phyloP scores from a whole-genome alignment of 2,888 invertebrate genomes.

The Galeopsomyia nigrocyanea region DNA sequence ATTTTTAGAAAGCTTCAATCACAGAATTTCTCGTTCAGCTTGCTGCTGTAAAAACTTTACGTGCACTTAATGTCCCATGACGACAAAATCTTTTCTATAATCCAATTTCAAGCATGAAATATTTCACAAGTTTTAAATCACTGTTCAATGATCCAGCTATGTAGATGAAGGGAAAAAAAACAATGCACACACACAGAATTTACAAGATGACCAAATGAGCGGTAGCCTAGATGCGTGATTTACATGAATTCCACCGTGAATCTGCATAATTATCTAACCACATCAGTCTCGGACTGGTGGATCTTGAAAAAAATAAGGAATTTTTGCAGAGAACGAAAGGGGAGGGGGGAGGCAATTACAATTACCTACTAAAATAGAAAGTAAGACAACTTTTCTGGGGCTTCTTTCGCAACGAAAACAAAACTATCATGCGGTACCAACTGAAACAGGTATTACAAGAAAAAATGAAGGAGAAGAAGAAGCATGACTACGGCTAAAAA shows the following conservation, averaged over 20 bases:
- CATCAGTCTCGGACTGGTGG: slow-evolving; percentile 25
- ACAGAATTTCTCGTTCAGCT: slow-evolving; percentile 6
- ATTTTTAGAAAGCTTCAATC: slow-evolving; percentile 25
- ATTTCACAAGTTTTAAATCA: too few relatives aligned
- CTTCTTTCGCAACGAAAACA: slow-evolving; percentile 34
- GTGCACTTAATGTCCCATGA: slow-evolving; percentile 1
- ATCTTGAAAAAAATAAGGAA: slow-evolving; percentile 20
- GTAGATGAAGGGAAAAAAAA: too few relatives aligned
- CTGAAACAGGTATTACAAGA: slow-evolving; percentile 13
- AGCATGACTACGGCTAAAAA: slow-evolving; percentile 31
- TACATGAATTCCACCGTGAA: slow-evolving; percentile 28
- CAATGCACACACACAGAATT: too few relatives aligned
- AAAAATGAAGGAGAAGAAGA: slow-evolving; percentile 1
- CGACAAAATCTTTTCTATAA: too few relatives aligned
- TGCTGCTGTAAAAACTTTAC: slow-evolving; percentile 5
- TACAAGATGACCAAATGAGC: too few relatives aligned
- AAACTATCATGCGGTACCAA: slow-evolving; percentile 43
- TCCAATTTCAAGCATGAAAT: too few relatives aligned
- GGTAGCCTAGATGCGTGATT: slow-evolving; percentile 34
- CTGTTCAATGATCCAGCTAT: too few relatives aligned
- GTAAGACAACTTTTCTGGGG: slow-evolving; percentile 30
- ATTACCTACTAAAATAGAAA: slow-evolving; percentile 43
- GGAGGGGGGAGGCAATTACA: slow-evolving; percentile 28
- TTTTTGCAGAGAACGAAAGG: neutral
- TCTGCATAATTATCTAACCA: slow-evolving; percentile 41